Evolutionary conservation across 2,797 vertebrate genomes (phyloP).

Genomic region (Acridotheres tristis): DNA sequence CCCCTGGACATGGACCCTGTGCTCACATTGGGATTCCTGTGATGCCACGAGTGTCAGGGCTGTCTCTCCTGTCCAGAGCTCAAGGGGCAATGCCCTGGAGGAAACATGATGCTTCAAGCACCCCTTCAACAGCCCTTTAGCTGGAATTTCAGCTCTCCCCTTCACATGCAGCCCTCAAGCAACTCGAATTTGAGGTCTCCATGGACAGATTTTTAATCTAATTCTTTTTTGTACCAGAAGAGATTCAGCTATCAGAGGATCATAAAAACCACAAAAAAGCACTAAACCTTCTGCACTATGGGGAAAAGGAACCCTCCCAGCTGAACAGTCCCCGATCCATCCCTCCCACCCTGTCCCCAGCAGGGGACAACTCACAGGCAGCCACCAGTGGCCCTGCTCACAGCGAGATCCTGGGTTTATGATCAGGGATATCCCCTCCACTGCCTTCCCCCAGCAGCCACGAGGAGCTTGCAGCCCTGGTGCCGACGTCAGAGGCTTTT

Average conservation of each 20-base stretch:
- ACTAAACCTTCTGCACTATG: background rate
- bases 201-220: background rate
- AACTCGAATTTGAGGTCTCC: background rate
- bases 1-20: fast-evolving
- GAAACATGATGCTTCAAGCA: background rate
- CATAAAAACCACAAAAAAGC: background rate
- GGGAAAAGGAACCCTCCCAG: background rate
- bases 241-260: background rate
- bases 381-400: fast-evolving
- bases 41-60: background rate
- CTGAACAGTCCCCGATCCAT: background rate
- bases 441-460: background rate
- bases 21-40: background rate
- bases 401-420: background rate
- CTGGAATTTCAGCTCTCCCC: background rate
- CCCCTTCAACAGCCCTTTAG: background rate
- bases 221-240: background rate
- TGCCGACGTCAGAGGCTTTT: background rate
- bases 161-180: background rate
- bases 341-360: background rate
- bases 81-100: background rate
- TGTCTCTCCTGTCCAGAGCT: background rate
- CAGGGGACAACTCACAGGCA: background rate
- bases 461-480: background rate
- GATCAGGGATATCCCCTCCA: background rate